Evolutionary conservation across 2,797 vertebrate genomes (phyloP).

Genomic region (Sebastes hubbsi): DNA sequence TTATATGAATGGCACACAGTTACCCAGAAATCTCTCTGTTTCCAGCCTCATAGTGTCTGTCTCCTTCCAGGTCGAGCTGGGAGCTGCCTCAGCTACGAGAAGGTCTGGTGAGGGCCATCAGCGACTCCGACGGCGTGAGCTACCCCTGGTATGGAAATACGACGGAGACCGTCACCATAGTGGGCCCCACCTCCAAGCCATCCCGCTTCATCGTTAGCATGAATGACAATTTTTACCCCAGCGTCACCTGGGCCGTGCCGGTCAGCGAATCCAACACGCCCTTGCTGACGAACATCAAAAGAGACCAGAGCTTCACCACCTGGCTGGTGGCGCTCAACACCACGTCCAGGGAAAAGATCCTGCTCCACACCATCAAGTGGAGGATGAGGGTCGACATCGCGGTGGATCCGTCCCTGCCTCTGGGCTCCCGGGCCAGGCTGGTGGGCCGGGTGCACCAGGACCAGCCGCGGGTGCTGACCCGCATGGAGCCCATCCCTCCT

Average conservation of each 20-base stretch:
- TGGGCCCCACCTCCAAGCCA: constrained; percentile 93
- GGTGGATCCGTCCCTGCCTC: constrained; percentile 90
- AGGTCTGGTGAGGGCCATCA: constrained; percentile 95
- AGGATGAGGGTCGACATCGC: constrained; percentile 96
- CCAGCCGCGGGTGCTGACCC: constrained; percentile 92
- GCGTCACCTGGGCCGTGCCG: constrained; percentile 97
- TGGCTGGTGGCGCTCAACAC: constrained; percentile 98
- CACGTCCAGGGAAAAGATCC: constrained; percentile 91
- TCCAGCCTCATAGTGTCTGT: background rate
- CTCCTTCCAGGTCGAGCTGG: constrained; percentile 92
- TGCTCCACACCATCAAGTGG: constrained; percentile 98
- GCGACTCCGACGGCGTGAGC: constrained; percentile 97
- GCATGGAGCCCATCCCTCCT: constrained; percentile 94
- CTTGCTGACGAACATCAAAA: constrained; percentile 93
- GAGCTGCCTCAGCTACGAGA: constrained; percentile 95
- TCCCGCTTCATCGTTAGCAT: constrained; percentile 96
- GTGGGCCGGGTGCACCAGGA: constrained; percentile 94
- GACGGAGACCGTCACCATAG: constrained; percentile 95
- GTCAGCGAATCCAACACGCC: constrained; percentile 96
- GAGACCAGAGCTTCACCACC: constrained; percentile 98
- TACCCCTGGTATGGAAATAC: constrained; percentile 99
- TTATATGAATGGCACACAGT: background rate
- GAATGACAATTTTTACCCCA: constrained; percentile 99
- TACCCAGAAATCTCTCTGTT: background rate
- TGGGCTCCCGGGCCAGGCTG: constrained; percentile 92